A percentile compares a stretch with the other conserved stretches of the same genome.
Evolutionary conservation across 2,888 invertebrate species (phyloP).

Genomic region (Andrena haemorrhoa): DNA sequence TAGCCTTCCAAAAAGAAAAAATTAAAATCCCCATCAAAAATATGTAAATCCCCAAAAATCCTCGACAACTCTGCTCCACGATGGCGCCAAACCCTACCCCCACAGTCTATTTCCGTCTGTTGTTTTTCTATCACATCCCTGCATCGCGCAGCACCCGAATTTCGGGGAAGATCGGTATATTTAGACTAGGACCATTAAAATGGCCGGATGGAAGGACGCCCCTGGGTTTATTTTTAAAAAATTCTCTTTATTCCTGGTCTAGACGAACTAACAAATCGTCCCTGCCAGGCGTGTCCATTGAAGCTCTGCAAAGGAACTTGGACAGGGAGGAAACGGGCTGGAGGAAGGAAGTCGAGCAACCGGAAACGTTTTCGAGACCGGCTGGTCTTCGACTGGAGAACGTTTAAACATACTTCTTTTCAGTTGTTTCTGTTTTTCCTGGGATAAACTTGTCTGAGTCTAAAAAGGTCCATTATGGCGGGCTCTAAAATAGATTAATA

Average conservation of each 20-base stretch:
- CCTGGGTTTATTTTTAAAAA: slow-evolving; percentile 63
- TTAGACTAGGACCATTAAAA: slow-evolving; percentile 64
- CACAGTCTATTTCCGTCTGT: slow-evolving; percentile 66
- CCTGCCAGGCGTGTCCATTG: neutral
- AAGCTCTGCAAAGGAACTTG: neutral
- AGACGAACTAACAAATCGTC: slow-evolving; percentile 38
- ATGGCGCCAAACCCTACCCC: slow-evolving; percentile 32
- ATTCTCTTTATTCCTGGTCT: slow-evolving; percentile 20
- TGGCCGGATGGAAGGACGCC: slow-evolving; percentile 65
- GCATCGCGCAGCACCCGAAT: slow-evolving; percentile 25
- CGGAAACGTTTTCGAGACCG: neutral
- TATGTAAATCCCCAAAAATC: slow-evolving; percentile 29
- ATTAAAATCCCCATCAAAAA: neutral
- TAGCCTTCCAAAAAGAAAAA: neutral
- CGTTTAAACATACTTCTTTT: neutral
- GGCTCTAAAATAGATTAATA: too few species aligned
- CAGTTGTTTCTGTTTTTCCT: neutral
- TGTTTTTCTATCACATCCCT: slow-evolving; percentile 72
- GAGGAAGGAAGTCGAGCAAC: neutral
- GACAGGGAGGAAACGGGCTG: neutral
- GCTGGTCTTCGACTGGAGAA: neutral
- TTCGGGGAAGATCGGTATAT: slow-evolving; percentile 59
- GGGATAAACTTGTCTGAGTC: neutral
- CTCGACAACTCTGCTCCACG: slow-evolving; percentile 26
- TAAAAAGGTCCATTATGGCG: neutral